Evolutionary conservation across 2,888 invertebrate species (phyloP), one percentile per base, ranked within the genome.

Genomic region (Anodontia alba): DNA sequence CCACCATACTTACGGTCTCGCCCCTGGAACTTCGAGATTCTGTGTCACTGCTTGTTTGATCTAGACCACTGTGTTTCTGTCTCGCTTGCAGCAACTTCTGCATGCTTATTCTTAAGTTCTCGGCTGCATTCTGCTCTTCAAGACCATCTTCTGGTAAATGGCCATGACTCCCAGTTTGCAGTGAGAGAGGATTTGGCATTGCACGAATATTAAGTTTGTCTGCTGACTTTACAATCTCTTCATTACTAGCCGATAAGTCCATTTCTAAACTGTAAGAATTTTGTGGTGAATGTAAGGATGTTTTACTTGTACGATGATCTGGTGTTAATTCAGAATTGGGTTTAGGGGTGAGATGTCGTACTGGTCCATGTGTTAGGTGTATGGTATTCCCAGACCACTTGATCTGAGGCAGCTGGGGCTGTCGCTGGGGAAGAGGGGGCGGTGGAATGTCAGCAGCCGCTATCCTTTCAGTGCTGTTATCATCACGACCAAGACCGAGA

Each of bases 401-500:
- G 5, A 86, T 76, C 73, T 86, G 86, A 7, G 85, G 82, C 17
- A 77, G 72, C 72, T 81, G 72, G 17, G 78, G 78, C 17, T 46
- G 51, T 43, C 80, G 70, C 29, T 69, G 76, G 0, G 81, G 81
- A 20, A 81, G 78, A 12, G 83, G 88, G 51, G 76, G 80, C n/a
- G 73, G 76, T 54, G 74, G 82, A 66, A 73, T 79, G 0, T 73
- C 76, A 12, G 76, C 66, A 10, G 78, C 77, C 1, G 78, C 75
- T 20, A 68, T 78, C 69, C 91, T 90, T 71, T 94, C 93, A 15
- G 92, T 92, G 31, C 93, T 90, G 80, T 84, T 93, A 91, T 87
- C 91, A 89, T 81, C 86, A 20, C 83, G 68, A 12, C 91, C 89
- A 31, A 98, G 98, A 0, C 98, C 98, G 81, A 99, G 98, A 0